Conservation (phyloP, 2,888 invertebrate species). For the Chymomyza fuscimana region DNA sequence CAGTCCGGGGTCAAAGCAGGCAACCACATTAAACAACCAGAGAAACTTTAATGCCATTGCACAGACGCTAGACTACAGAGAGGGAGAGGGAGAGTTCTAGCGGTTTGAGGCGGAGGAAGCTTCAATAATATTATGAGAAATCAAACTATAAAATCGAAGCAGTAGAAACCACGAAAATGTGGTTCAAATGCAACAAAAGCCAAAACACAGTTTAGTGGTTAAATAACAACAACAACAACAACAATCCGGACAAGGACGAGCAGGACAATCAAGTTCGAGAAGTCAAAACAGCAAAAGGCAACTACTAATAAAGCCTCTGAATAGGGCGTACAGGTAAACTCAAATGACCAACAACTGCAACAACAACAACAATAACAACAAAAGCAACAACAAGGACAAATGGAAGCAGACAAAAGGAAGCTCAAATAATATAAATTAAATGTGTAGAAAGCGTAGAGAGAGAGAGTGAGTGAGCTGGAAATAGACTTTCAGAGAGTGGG, state of each 20-base stretch:
- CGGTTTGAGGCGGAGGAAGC: neutral
- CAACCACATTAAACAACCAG: constrained; percentile 10
- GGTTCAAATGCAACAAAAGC: constrained; percentile 74
- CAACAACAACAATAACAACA: constrained; percentile 16
- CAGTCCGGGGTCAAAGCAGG: neutral
- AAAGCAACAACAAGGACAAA: constrained; percentile 31
- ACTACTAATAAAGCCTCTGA: constrained; percentile 63
- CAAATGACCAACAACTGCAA: constrained; percentile 42
- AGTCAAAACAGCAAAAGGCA: constrained; percentile 33
- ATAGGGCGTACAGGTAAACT: constrained; percentile 54
- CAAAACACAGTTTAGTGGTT: constrained; percentile 78
- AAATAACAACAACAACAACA: constrained; percentile 64
- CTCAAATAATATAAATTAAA: constrained; percentile 74
- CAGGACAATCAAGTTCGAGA: constrained; percentile 2
- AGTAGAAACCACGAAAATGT: constrained; percentile 68
- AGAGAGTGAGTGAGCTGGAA: neutral
- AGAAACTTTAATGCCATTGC: neutral
- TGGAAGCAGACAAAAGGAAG: constrained; percentile 61
- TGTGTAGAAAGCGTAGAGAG: constrained; percentile 39
- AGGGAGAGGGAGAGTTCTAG: no score
- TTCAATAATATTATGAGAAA: constrained; percentile 58
- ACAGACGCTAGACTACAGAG: neutral
- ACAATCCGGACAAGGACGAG: constrained; percentile 15
- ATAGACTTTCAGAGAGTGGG: neutral
- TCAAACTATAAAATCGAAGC: constrained; percentile 66